phyloP scores from a whole-genome alignment of 2,113 vertebrate species.

The Marmota flaviventris region DNA sequence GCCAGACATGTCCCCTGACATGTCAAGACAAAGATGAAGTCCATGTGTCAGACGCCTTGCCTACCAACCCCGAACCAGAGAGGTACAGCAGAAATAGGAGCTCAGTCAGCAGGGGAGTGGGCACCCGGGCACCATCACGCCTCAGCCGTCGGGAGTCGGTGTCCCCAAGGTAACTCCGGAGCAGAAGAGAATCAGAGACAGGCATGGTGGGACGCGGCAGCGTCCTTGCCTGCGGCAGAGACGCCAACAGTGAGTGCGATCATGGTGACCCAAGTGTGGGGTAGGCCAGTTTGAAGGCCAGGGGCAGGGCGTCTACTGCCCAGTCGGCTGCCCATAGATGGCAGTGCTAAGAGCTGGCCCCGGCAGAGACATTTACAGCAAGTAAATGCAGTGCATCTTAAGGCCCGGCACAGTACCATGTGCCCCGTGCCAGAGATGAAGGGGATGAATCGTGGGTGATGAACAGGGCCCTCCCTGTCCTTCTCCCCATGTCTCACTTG shows the following conservation, averaged over 20 bases:
- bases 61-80: neutral
- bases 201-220: neutral
- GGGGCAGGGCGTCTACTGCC: neutral
- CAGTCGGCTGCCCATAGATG: too few relatives aligned
- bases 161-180: neutral
- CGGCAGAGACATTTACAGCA: neutral
- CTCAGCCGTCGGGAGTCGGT: neutral
- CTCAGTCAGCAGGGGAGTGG: neutral
- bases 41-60: neutral
- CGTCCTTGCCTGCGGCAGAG: neutral
- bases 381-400: neutral
- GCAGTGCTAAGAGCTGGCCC: neutral
- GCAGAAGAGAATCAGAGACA: neutral
- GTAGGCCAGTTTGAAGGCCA: neutral
- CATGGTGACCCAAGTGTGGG: neutral
- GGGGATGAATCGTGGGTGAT: neutral
- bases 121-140: neutral
- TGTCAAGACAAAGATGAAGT: neutral
- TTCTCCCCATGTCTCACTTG: neutral
- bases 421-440: neutral
- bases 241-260: neutral
- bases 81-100: neutral
- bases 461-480: too few relatives aligned
- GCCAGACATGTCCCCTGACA: neutral
- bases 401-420: neutral